Conservation (phyloP, 2,113 vertebrate species). For the Halichoerus grypus region DNA sequence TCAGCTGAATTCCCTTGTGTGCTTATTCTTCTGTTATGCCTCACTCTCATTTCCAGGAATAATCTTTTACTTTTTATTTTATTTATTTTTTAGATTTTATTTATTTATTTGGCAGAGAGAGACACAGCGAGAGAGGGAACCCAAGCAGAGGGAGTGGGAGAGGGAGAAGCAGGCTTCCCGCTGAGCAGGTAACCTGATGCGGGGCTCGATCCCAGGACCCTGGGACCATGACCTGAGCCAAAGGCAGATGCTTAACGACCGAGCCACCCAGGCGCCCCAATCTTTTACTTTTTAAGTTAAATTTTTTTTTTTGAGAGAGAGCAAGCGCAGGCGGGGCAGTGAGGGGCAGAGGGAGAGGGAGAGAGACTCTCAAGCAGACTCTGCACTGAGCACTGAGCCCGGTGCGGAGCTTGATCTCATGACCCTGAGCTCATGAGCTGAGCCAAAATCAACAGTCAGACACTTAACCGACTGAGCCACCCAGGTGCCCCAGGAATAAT, state of each 20-base stretch:
- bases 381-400: too few relatives aligned
- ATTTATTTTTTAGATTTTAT: background rate
- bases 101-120: background rate
- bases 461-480: background rate
- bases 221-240: background rate
- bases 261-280: too few relatives aligned
- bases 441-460: background rate
- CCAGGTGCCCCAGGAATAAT: background rate
- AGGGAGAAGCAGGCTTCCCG: background rate
- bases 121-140: too few relatives aligned
- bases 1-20: background rate
- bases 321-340: too few relatives aligned
- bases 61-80: background rate
- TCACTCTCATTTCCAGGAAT: background rate
- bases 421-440: too few relatives aligned
- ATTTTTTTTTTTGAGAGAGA: too few relatives aligned
- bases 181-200: background rate
- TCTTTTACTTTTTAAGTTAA: too few relatives aligned
- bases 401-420: accelerated
- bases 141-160: background rate
- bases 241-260: too few relatives aligned
- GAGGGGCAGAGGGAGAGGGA: too few relatives aligned
- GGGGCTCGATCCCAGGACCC: background rate
- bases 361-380: too few relatives aligned
- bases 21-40: background rate